These are phyloP conservation scores for Luscinia luscinia DNA, from an alignment of 2,797 vertebrate genomes.

Conservation along the genomic window DNA sequence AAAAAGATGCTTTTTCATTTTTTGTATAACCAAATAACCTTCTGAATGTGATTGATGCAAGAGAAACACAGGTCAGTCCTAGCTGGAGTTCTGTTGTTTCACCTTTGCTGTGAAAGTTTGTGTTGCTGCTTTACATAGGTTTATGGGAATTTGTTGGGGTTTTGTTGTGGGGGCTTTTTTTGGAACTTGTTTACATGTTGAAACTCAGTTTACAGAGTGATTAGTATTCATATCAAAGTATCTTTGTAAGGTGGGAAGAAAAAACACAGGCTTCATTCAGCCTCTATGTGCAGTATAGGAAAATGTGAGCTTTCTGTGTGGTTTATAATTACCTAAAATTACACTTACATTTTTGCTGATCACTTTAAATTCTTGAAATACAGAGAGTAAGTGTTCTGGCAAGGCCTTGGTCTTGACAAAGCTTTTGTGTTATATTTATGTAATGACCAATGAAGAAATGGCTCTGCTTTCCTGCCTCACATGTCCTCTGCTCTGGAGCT, in stretches of 20 bases:
- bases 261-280: not conserved
- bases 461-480: not conserved
- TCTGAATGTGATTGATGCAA: not conserved
- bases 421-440: not conserved
- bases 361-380: constrained; percentile 32
- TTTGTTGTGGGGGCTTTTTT: not conserved
- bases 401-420: not conserved
- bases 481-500: not conserved
- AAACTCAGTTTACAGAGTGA: not conserved
- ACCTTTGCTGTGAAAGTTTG: not conserved
- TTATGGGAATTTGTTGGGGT: not conserved
- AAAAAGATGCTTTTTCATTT: not conserved
- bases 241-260: not conserved
- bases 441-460: not conserved
- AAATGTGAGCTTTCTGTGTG: constrained; percentile 28
- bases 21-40: not conserved
- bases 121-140: not conserved
- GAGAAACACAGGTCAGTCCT: not conserved
- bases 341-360: constrained; percentile 16
- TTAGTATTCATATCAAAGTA: constrained; percentile 24
- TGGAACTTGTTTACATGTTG: not conserved
- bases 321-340: constrained; percentile 50
- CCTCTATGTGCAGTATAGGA: not conserved
- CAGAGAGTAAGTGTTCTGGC: not conserved
- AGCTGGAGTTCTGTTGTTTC: not conserved